Percentiles rank a stretch among this genome's conserved stretches.
These are phyloP conservation scores for Eurystomus glaucurus DNA, from an alignment of 2,797 vertebrate genomes.

Conservation along the genomic window DNA sequence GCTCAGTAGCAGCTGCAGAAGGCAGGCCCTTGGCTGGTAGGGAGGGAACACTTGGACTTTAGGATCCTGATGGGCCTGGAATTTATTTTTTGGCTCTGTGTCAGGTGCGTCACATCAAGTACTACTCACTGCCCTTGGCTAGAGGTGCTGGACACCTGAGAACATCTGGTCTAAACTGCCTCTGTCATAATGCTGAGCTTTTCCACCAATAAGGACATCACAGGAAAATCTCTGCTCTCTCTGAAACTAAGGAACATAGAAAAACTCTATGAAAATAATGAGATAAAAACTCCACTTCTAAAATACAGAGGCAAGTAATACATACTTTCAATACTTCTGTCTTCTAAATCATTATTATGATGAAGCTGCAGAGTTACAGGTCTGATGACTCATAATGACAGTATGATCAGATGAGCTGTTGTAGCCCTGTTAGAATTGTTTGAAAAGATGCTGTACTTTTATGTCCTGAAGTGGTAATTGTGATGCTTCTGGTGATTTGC, in stretches of 20 bases:
- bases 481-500: neutral
- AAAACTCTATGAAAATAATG: neutral
- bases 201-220: neutral
- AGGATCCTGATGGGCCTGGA: neutral
- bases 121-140: neutral
- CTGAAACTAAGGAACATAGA: neutral
- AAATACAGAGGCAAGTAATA: neutral
- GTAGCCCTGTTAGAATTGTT: neutral
- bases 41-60: neutral
- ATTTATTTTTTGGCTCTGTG: neutral
- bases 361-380: neutral
- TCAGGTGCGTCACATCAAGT: neutral
- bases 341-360: neutral
- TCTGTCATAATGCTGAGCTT: neutral
- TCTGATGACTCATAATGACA: neutral
- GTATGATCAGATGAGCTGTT: neutral
- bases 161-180: neutral
- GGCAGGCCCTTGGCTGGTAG: neutral
- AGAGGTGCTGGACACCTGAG: neutral
- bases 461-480: neutral
- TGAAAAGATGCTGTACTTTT: neutral
- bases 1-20: neutral
- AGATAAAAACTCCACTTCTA: neutral
- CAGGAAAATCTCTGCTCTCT: neutral
- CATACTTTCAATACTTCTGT: neutral